Base-by-base conservation (phyloP, 2,797 vertebrate genomes). In the Coregonus ussuriensis region DNA sequence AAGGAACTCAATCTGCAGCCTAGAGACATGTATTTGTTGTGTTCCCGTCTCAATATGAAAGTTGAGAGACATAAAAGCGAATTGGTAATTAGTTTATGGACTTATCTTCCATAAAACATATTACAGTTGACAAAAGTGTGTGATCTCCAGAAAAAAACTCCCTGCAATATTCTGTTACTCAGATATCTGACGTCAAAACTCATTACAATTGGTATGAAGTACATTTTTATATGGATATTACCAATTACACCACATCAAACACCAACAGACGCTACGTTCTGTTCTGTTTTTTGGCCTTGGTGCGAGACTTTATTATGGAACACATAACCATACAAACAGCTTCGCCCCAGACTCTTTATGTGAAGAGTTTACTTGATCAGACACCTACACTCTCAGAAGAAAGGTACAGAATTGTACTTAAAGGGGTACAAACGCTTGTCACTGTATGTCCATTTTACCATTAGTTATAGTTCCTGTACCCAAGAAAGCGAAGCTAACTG, bases 71-170 rank as follows among this genome's bases (percentile, higher is more conserved):
- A 63, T 63, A 63, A 63, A 63, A 63, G 59, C 59, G 1, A 11
- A 63, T 63, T 9, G 25, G 7, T 63, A 63, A 63, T 63, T 63
- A 4, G 59, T 63, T 63, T 63, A 11, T 29, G 16, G 59, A 29
- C 59, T 4, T 63, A 63, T 63, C 59, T 63, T 25, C 59, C 59
- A 63, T 63, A 63, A 63, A 63, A 25, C 59, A 63, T 25, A 63
- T 63, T 63, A 13, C 59, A 63, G 7, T 63, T 63, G 59, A 25
- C 59, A 25, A 63, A 63, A 63, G 59, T 63, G 59, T 63, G 21
- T 63, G 21, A 63, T 63, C 59, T 63, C 21, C 21, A 25, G 59
- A 18, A 63, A 63, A 63, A 25, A 63, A 13, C 21, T 25, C 21
- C 11, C 59, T 25, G 25, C 59, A 63, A 63, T 25, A 11, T 63